Evolutionary conservation across 1,140 invertebrate species (phyloP).

Genomic region (Neodiprion pinetum): DNA sequence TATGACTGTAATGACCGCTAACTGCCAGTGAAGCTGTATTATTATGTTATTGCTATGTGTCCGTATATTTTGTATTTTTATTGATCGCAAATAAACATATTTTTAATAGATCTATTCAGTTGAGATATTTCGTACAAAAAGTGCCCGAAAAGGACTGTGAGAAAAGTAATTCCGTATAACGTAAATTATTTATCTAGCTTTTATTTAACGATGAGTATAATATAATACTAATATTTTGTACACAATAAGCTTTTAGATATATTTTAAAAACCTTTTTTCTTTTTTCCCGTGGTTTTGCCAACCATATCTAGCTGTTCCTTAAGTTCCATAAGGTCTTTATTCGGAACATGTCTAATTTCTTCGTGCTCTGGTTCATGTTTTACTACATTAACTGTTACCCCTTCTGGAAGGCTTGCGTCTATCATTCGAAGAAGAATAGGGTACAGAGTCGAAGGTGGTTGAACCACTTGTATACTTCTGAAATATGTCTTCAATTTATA

Average conservation of each 20-base stretch:
- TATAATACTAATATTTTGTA: conserved; percentile 22
- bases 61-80: conserved; percentile 4
- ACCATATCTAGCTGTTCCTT: conserved; percentile 72
- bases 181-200: conserved; percentile 21
- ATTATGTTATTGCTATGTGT: conserved; percentile 28
- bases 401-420: conserved; percentile 75
- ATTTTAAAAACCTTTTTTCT: conserved; percentile 53
- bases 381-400: conserved; percentile 73
- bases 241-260: conserved; percentile 21
- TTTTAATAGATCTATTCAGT: background rate
- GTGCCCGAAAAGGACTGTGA: no score
- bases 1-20: no score
- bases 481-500: conserved; percentile 80
- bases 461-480: conserved; percentile 74
- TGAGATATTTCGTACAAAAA: no score
- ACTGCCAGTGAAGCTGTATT: conserved; percentile 25
- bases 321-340: conserved; percentile 76
- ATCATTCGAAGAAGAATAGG: conserved; percentile 74
- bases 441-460: conserved; percentile 64
- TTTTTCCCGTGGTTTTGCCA: conserved; percentile 62
- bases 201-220: conserved; percentile 18
- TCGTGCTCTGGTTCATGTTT: conserved; percentile 68
- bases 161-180: conserved; percentile 27
- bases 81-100: conserved; percentile 10
- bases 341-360: conserved; percentile 77